Conservation (phyloP, 2,113 vertebrate genomes). For the Pipa parva region DNA sequence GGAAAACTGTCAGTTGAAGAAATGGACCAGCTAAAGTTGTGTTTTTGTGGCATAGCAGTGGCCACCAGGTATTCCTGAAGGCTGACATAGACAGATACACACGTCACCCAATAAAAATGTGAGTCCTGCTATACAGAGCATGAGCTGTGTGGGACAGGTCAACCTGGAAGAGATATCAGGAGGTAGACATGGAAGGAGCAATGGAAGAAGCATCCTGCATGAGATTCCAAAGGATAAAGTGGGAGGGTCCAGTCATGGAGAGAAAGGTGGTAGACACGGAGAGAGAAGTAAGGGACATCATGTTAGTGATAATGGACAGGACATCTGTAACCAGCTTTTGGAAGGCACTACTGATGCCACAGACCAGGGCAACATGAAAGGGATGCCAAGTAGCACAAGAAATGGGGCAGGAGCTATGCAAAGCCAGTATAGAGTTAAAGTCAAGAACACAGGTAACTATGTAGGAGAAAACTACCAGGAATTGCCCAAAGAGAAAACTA, state of each 20-base stretch:
- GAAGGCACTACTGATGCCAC: neutral
- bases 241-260: too few species aligned
- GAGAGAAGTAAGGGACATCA: too few species aligned
- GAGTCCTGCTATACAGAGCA: neutral
- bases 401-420: neutral
- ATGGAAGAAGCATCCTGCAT: neutral
- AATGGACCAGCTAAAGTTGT: too few species aligned
- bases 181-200: neutral
- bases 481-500: neutral
- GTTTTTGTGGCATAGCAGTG: too few species aligned
- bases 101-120: constrained; percentile 12
- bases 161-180: neutral
- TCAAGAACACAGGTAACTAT: neutral
- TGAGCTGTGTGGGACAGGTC: neutral
- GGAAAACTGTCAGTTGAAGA: too few species aligned
- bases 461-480: neutral
- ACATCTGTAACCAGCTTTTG: neutral
- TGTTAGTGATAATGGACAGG: too few species aligned
- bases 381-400: neutral
- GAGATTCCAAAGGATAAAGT: neutral
- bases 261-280: too few species aligned
- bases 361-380: neutral
- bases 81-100: neutral
- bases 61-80: too few species aligned
- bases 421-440: neutral